These are phyloP conservation scores for Haliclystus octoradiatus DNA, from an alignment of 30 jellyfish, hydroid and myxozoan genomes.

Conservation along the genomic window DNA sequence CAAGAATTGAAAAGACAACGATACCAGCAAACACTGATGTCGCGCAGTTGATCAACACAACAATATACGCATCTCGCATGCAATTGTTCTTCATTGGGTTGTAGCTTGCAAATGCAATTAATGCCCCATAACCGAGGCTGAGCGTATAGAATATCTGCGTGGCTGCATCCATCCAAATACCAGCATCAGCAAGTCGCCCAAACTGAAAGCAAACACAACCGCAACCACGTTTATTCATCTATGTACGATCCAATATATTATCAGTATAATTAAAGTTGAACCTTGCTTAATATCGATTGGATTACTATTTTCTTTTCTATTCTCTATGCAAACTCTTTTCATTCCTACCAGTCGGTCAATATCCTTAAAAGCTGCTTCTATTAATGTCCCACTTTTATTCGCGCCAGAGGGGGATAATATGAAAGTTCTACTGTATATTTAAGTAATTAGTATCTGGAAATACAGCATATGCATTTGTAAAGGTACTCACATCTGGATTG, in stretches of 20 bases:
- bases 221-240: background rate
- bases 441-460: too few relatives aligned
- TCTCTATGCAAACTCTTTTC: too few relatives aligned
- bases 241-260: too few relatives aligned
- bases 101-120: slow-evolving; percentile 88
- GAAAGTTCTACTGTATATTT: too few relatives aligned
- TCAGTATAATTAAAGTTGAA: too few relatives aligned
- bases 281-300: too few relatives aligned
- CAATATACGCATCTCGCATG: slow-evolving; percentile 82
- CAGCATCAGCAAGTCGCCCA: slow-evolving; percentile 41
- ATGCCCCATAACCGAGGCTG: slow-evolving; percentile 90
- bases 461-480: too few relatives aligned
- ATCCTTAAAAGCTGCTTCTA: too few relatives aligned
- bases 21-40: slow-evolving; percentile 91
- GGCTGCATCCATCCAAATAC: slow-evolving; percentile 97
- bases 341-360: too few relatives aligned
- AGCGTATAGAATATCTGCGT: slow-evolving; percentile 91
- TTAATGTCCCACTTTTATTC: too few relatives aligned
- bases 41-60: slow-evolving; percentile 83
- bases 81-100: slow-evolving; percentile 89
- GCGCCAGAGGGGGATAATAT: too few relatives aligned
- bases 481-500: slow-evolving; percentile 80
- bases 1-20: slow-evolving; percentile 91
- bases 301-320: too few relatives aligned
- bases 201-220: slow-evolving; percentile 23